A percentile compares a stretch with the other conserved stretches of the same genome.
phyloP scores from a whole-genome alignment of 2,888 invertebrate genomes.

The Tiliacea aurago region DNA sequence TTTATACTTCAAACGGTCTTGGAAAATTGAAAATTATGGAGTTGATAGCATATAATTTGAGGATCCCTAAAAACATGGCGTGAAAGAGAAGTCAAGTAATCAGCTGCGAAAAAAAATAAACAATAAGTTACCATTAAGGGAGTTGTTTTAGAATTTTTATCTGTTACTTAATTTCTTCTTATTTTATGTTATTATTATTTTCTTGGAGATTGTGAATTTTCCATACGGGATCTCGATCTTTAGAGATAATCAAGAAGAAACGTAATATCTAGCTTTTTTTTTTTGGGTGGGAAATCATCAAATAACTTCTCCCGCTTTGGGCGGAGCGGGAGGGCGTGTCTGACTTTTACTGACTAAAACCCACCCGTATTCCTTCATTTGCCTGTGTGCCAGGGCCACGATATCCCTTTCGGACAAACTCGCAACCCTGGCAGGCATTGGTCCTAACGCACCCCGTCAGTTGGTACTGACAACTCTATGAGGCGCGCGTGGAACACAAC shows the following conservation, averaged over 20 bases:
- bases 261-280: no score
- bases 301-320: no score
- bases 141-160: conserved; percentile 18
- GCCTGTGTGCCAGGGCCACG: no score
- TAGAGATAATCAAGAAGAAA: not conserved
- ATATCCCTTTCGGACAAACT: no score
- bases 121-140: conserved; percentile 47
- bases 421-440: no score
- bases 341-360: no score
- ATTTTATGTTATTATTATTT: not conserved
- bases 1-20: conserved; percentile 61
- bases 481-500: no score
- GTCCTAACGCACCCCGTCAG: no score
- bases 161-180: conserved; percentile 7
- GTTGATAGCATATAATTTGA: conserved; percentile 59
- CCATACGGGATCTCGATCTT: not conserved
- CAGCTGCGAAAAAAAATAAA: conserved; percentile 35
- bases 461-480: no score
- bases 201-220: not conserved
- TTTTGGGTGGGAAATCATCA: no score
- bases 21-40: conserved; percentile 63
- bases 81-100: conserved; percentile 38
- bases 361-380: no score
- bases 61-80: conserved; percentile 42
- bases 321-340: no score